Evolutionary conservation across 2,797 vertebrate genomes (phyloP), one percentile per base, ranked within the genome.

Genomic region (Todus mexicanus): DNA sequence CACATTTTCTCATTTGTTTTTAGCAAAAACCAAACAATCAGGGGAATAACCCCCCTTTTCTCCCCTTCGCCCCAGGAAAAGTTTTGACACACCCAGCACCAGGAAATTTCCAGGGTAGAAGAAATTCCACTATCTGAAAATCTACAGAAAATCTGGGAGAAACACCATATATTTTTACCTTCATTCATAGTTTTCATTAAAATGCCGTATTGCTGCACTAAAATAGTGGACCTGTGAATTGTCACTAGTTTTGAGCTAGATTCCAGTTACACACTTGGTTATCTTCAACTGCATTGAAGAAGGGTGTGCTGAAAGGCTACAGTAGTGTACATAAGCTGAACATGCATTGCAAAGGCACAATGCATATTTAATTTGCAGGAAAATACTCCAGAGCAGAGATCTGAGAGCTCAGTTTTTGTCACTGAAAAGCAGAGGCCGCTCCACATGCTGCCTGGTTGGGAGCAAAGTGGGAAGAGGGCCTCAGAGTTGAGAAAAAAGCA

Each of bases 11-110:
- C 10, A 15, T 12, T 51, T 42, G 2, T 33, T 89, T 89, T 78
- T 27, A 25, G n/a, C 15, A 33, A 66, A 47, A 33, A 50, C 6
- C 6, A 31, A 38, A 65, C 37, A 48, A 2, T 16, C 29, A 50
- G 16, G 4, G 47, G 6, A 76, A 60, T 3, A 23, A 8, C 2
- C 2, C 2, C 5, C 6, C 26, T 31, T 25, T 15, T 5, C 2
- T 19, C 7, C 6, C 4, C 22, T 50, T 35, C 9, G 18, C 81
- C 11, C 51, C n/a, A 6, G 48, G 47, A 66, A 60, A 38, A 71
- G 5, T 38, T 54, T 38, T 26, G 19, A 69, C 15, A 56, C 5
- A 27, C 0, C 4, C 7, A 11, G 22, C 60, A 20, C 15, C 54
- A n/a, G 53, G 20, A 66, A 64, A 92, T 71, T 65, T 66, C 54